A percentile compares a stretch with the other conserved stretches of the same genome.
Conservation (phyloP, 2,113 vertebrate genomes). For the Eurystomus gularis region DNA sequence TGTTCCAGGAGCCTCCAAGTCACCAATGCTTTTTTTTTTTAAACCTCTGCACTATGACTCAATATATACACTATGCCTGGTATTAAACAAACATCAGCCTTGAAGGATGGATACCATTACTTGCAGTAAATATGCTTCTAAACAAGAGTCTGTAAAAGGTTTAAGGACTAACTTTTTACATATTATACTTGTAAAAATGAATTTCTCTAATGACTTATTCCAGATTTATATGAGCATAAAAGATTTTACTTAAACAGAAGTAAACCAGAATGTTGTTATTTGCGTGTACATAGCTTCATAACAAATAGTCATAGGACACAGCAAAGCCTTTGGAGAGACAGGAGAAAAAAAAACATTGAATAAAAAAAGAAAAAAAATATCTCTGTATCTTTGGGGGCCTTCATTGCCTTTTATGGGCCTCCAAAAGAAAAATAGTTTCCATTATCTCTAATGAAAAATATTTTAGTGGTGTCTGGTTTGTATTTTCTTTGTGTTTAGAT, state of each 20-base stretch:
- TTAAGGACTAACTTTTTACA: neutral
- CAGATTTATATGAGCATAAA: neutral
- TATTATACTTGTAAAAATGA: neutral
- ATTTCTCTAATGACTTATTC: neutral
- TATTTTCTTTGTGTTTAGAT: slow-evolving; percentile 70
- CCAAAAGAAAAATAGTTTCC: slow-evolving; percentile 71
- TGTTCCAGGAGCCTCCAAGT: neutral
- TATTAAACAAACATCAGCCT: neutral
- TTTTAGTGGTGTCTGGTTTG: slow-evolving; percentile 65
- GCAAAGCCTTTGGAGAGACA: slow-evolving; percentile 5
- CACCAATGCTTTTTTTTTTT: too few species aligned
- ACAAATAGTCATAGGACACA: neutral
- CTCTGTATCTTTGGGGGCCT: slow-evolving; percentile 36
- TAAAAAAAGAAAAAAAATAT: slow-evolving; percentile 14
- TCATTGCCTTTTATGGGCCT: slow-evolving; percentile 76
- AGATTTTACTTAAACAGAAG: neutral
- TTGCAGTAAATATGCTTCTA: neutral
- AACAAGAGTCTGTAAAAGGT: neutral
- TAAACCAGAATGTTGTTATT: neutral
- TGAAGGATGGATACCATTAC: neutral
- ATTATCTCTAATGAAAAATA: slow-evolving; percentile 76
- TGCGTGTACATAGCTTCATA: neutral
- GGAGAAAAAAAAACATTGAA: neutral
- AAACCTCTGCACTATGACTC: neutral
- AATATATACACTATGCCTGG: neutral